phyloP scores from a whole-genome alignment of 2,797 vertebrate species.

The Fistularia tabacaria region DNA sequence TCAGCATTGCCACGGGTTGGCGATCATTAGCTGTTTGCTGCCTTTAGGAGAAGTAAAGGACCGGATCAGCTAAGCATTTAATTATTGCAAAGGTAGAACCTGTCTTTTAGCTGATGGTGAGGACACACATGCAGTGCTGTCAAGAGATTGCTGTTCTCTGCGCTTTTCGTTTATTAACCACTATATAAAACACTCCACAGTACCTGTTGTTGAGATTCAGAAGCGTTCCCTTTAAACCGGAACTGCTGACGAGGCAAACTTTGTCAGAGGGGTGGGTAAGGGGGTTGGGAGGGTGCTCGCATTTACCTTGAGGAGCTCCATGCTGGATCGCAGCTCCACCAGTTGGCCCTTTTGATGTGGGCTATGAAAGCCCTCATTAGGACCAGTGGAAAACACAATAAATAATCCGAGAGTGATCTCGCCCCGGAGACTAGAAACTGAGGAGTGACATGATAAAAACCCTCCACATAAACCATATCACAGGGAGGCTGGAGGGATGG shows the following conservation, averaged over 20 bases:
- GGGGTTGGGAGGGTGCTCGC: conserved; percentile 6
- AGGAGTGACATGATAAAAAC: neutral
- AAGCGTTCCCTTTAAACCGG: conserved; percentile 26
- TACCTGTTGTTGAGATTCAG: conserved; percentile 17
- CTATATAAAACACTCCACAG: conserved; percentile 8
- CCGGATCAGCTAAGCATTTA: conserved; percentile 56
- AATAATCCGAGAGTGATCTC: conserved; percentile 31
- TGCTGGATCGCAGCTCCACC: conserved; percentile 27
- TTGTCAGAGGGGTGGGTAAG: conserved; percentile 7
- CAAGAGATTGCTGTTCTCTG: too few species aligned
- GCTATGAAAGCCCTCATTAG: conserved; percentile 48
- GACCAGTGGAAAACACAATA: conserved; percentile 46
- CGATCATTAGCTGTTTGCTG: conserved; percentile 44
- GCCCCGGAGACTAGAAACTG: conserved; percentile 4
- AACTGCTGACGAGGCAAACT: conserved; percentile 47
- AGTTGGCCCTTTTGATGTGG: conserved; percentile 50
- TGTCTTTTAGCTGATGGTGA: conserved; percentile 11
- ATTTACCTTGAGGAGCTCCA: conserved; percentile 49
- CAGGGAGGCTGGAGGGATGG: neutral
- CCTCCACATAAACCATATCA: neutral
- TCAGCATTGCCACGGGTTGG: conserved; percentile 45
- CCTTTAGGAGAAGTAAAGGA: conserved; percentile 48
- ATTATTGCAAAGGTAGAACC: conserved; percentile 56
- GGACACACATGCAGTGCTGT: too few species aligned
- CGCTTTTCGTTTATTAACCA: neutral